A percentile compares a stretch with the other conserved stretches of the same genome.
Evolutionary conservation across 2,797 vertebrate species (phyloP).

Genomic region (Argentina silus): DNA sequence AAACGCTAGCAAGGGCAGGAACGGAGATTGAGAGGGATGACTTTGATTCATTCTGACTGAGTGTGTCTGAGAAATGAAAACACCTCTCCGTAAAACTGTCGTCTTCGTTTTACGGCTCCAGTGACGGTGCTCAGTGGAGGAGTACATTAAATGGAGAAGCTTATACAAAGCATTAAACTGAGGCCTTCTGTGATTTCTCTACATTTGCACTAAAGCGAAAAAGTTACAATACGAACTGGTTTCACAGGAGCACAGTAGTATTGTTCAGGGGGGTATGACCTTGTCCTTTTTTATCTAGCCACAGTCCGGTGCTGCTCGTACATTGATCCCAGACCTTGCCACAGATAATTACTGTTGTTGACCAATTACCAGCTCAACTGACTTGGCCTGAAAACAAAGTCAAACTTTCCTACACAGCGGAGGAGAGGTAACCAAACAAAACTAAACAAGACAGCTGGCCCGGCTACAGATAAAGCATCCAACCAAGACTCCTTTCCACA

Average conservation of each 20-base stretch:
- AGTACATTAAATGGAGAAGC: not conserved
- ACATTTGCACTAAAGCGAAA: not conserved
- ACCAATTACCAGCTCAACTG: slow-evolving; percentile 35
- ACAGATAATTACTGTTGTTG: slow-evolving; percentile 31
- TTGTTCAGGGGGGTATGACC: slow-evolving; percentile 27
- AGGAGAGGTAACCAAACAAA: slow-evolving; percentile 30
- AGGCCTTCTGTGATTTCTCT: slow-evolving; percentile 17
- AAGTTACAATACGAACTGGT: not conserved
- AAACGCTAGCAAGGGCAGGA: slow-evolving; percentile 33
- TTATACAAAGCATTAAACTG: not conserved
- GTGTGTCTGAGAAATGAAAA: slow-evolving; percentile 62
- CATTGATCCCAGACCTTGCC: slow-evolving; percentile 28
- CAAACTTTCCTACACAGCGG: slow-evolving; percentile 23
- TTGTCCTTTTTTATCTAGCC: slow-evolving; percentile 21
- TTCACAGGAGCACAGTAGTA: not conserved
- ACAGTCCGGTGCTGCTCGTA: slow-evolving; percentile 11
- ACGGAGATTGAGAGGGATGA: slow-evolving; percentile 46
- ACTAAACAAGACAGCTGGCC: slow-evolving; percentile 21
- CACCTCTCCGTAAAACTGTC: slow-evolving; percentile 51
- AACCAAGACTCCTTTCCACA: slow-evolving; percentile 32
- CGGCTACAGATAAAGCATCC: slow-evolving; percentile 46
- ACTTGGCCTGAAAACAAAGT: slow-evolving; percentile 44
- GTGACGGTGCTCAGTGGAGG: slow-evolving; percentile 11
- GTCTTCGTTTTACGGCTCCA: slow-evolving; percentile 48
- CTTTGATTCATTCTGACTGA: slow-evolving; percentile 62